phyloP scores from a whole-genome alignment of 2,113 vertebrate species.

The Nesogale talazaci region DNA sequence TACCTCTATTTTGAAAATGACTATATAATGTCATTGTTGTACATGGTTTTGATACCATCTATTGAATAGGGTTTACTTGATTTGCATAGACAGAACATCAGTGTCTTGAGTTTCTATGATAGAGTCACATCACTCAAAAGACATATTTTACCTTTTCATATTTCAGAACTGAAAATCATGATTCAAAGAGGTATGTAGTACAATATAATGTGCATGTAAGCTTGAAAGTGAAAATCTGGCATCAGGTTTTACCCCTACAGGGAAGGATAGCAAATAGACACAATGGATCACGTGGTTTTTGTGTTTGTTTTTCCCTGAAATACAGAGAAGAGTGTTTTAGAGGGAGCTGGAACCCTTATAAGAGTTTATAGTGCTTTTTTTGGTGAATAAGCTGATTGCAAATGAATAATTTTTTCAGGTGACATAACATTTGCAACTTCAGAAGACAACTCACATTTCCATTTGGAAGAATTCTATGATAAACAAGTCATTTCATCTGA shows the following conservation, averaged over 20 bases:
- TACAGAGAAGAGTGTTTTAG: neutral
- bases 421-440: conserved; percentile 58
- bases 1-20: neutral
- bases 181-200: neutral
- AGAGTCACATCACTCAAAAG: neutral
- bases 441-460: conserved; percentile 55
- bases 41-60: neutral
- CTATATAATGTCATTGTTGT: neutral
- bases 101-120: neutral
- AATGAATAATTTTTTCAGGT: conserved; percentile 64
- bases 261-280: neutral
- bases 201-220: neutral
- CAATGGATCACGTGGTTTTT: neutral
- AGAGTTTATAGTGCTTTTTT: conserved; percentile 38
- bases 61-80: neutral
- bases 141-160: neutral
- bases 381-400: conserved; percentile 59
- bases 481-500: conserved; percentile 75
- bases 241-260: neutral
- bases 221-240: conserved; percentile 25
- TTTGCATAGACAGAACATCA: neutral
- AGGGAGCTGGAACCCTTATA: neutral
- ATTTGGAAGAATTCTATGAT: conserved; percentile 63
- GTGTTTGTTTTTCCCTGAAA: neutral
- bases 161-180: neutral